Evolutionary conservation across 2,888 invertebrate genomes (phyloP), one percentile per base, ranked within the genome.

Genomic region (Quadriops clusia): DNA sequence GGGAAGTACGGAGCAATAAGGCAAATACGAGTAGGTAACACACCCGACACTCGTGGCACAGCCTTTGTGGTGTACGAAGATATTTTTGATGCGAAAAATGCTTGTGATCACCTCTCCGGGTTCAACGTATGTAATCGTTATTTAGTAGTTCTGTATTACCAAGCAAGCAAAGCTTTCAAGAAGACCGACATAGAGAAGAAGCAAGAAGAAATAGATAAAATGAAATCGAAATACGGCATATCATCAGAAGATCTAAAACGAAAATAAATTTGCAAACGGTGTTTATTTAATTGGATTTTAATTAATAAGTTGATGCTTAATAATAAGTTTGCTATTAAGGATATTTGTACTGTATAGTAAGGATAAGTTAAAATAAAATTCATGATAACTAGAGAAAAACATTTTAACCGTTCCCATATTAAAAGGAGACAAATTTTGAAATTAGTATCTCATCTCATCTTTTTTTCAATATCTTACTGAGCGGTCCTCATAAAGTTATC

Each of bases 51-150:
- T 0, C 75, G 93, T 59, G 98, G 98, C 29, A 98, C 98, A 17
- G 98, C 98, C 10, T 98, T 97, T 72, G 95, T 99, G 26, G 93
- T 99, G 0, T 98, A 95, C 61, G 98, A 98, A 65, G 98, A 99
- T 56, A 98, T 99, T 50, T 99, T 98, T 67, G 98, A 98, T 71
- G 98, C 98, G 0, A 99, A 99, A 63, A 97, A 97, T 67, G 98
- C 98, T 3, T 99, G 98, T 63, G 98, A 98, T 60, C 97, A 98
- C 63, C 67, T 98, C 31, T 94, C 94, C 32, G 98, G 98, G 5
- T 98, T 98, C 61, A 98, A 98, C 60, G 97, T 98, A 16, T 97
- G 97, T 58, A 97, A 97, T 61, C 72, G 98, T 49, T 99, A 99
- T 58, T 69, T 99, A 17, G 97, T 98, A n/a, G 97, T 98, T 2